phyloP scores from a whole-genome alignment of 2,797 vertebrate species.

The Sebastes jordani region DNA sequence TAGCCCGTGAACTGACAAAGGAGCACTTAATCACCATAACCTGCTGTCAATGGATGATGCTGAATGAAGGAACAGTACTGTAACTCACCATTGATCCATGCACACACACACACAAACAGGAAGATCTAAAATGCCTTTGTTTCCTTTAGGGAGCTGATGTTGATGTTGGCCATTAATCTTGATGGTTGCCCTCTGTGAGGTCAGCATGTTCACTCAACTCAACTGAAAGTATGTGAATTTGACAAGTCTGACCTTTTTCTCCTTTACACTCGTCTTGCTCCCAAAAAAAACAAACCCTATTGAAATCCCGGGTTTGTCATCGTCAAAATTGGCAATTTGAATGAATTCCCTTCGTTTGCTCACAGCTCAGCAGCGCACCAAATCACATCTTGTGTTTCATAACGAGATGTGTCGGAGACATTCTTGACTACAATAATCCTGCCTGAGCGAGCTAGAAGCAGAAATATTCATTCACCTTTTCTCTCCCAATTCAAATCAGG shows the following conservation, averaged over 20 bases:
- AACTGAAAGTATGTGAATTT: constrained; percentile 16
- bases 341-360: constrained; percentile 42
- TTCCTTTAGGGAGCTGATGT: constrained; percentile 24
- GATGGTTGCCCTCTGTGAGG: constrained; percentile 20
- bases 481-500: background rate
- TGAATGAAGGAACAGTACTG: constrained; percentile 23
- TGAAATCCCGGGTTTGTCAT: constrained; percentile 33
- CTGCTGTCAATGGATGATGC: constrained; percentile 37
- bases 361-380: constrained; percentile 36
- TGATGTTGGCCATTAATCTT: constrained; percentile 45
- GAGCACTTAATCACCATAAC: constrained; percentile 59
- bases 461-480: constrained; percentile 25
- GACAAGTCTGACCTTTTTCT: constrained; percentile 50
- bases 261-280: background rate
- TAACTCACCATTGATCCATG: constrained; percentile 24
- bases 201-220: constrained; percentile 12
- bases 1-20: constrained; percentile 54
- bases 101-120: background rate
- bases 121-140: constrained; percentile 9
- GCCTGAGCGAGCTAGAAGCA: constrained; percentile 4
- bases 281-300: background rate
- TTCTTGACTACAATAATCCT: constrained; percentile 32
- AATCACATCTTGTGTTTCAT: constrained; percentile 51
- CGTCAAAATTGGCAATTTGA: constrained; percentile 51
- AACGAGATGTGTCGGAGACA: constrained; percentile 55